Conservation (phyloP, 1,140 invertebrate genomes). For the Globodera rostochiensis region DNA sequence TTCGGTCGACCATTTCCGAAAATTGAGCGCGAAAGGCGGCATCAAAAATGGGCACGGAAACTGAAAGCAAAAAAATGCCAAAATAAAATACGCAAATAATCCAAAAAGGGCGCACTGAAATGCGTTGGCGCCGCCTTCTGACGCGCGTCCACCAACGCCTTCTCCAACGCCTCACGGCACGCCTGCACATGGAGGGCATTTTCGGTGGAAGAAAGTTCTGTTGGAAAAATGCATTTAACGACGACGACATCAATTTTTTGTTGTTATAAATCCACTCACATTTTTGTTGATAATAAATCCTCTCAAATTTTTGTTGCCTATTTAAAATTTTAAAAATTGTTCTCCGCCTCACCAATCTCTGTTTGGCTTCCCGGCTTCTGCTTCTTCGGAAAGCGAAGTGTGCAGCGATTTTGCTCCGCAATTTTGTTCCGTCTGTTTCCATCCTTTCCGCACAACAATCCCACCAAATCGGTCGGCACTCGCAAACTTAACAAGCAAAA, state of each 20-base stretch:
- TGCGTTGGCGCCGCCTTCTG: slow-evolving; percentile 9
- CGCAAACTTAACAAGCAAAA: not conserved
- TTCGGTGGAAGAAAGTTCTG: slow-evolving; percentile 12
- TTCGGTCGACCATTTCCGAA: not conserved
- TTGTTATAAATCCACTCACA: too few species aligned
- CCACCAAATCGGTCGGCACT: slow-evolving; percentile 16
- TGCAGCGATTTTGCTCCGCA: slow-evolving; percentile 8
- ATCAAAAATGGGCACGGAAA: slow-evolving; percentile 25
- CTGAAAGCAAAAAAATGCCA: not conserved
- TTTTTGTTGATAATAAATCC: not conserved
- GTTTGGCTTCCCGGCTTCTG: slow-evolving; percentile 12
- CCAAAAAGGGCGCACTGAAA: not conserved
- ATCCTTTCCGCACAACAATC: slow-evolving; percentile 14
- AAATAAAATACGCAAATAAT: not conserved
- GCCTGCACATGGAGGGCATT: slow-evolving; percentile 12
- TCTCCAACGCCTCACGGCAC: slow-evolving; percentile 17
- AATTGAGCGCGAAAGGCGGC: slow-evolving; percentile 11
- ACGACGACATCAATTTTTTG: too few species aligned
- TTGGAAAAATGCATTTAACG: not conserved
- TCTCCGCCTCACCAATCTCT: slow-evolving; percentile 10
- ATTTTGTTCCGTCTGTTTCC: slow-evolving; percentile 7
- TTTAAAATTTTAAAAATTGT: not conserved
- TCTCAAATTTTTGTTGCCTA: not conserved
- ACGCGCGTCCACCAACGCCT: slow-evolving; percentile 11
- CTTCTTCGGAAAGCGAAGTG: slow-evolving; percentile 15